Conservation (phyloP, 1,140 invertebrate genomes). For the Mesaphorura yosii region DNA sequence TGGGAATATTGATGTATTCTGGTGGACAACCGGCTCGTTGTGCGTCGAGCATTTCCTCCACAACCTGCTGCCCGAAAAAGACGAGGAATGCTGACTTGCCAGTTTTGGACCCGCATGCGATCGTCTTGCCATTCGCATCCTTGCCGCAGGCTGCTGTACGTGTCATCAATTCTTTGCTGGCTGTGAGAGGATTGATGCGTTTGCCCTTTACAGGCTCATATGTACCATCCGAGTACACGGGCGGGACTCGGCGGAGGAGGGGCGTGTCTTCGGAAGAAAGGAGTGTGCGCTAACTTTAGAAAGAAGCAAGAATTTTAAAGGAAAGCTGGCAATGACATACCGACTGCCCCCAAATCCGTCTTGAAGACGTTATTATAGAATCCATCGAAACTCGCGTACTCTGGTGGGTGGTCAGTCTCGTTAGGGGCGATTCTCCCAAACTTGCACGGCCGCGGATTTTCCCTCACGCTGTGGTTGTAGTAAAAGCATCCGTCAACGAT, state of each 20-base stretch:
- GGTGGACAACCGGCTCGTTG: slow-evolving; percentile 47
- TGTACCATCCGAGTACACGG: slow-evolving; percentile 50
- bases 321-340: slow-evolving; percentile 10
- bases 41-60: slow-evolving; percentile 51
- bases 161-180: slow-evolving; percentile 44
- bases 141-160: neutral
- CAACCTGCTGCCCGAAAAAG: slow-evolving; percentile 55
- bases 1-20: slow-evolving; percentile 46
- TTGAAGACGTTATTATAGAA: slow-evolving; percentile 27
- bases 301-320: neutral
- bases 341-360: slow-evolving; percentile 21
- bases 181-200: slow-evolving; percentile 44
- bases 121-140: neutral
- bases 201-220: slow-evolving; percentile 41
- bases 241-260: slow-evolving; percentile 45
- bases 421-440: neutral
- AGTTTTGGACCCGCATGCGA: slow-evolving; percentile 37
- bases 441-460: no score
- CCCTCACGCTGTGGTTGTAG: no score
- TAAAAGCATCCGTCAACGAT: slow-evolving; percentile 15
- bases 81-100: slow-evolving; percentile 53
- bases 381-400: slow-evolving; percentile 24
- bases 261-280: slow-evolving; percentile 40
- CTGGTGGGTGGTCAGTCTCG: neutral
- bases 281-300: no score